Evolutionary conservation across 1,140 invertebrate genomes (phyloP), one percentile per base, ranked within the genome.

Genomic region (Aphidius ervi): DNA sequence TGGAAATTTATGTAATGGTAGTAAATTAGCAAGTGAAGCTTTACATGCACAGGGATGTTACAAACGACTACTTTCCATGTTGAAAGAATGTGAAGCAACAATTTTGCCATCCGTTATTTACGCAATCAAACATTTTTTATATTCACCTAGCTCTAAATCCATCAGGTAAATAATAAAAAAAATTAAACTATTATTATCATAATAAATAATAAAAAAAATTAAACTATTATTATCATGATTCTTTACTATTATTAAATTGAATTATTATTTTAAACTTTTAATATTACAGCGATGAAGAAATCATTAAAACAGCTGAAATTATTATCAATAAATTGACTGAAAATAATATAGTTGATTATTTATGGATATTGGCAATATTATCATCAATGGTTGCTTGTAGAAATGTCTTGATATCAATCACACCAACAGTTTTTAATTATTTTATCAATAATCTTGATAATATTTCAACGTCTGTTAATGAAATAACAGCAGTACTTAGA

Each of bases 301-400:
- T 72, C 7, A 40, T 62, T 23, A 63, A 72, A 41, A 47, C 77
- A 9, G 46, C 58, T 7, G 56, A 67, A 63, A 31, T 31, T 31
- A 31, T 31, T 31, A 31, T 31, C 23, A 31, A 31, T 31, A 31
- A 31, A 31, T 31, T 31, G 4, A 31, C 23, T 31, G 23, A 31
- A 31, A 31, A 31, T 31, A 31, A 31, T 31, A 31, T 31, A 0
- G 23, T 31, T 31, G 23, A 31, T 31, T 31, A 31, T 31, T 43
- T 74, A 39, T 79, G 75, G 75, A 41, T 77, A 48, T 43, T 77
- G 40, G 73, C 74, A 47, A 59, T 76, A 9, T 56, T 79, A 37
- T 79, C 77, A 5, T 78, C 76, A 4, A 59, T 67, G 43, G 2
- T 16, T 31, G 50, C 63, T 37, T 77, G 70, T 10, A 46, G 40